A percentile compares a stretch with the other conserved stretches of the same genome.
phyloP scores from a whole-genome alignment of 2,888 invertebrate species.

The Spicauda simplicius region DNA sequence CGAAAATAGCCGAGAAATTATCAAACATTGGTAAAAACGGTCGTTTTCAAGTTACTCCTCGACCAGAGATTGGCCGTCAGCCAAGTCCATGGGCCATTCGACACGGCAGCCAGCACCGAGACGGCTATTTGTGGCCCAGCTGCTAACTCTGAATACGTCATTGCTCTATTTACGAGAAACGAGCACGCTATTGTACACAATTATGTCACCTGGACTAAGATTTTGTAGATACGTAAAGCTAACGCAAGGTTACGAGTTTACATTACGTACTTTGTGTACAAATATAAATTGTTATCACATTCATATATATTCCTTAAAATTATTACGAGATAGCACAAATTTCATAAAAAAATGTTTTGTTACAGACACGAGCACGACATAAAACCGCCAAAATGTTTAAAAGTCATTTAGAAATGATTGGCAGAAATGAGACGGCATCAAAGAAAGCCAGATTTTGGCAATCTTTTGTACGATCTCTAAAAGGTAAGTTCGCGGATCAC shows the following conservation, averaged over 20 bases:
- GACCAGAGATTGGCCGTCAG: constrained; percentile 62
- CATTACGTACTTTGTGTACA: constrained; percentile 38
- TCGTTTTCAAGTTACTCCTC: constrained; percentile 73
- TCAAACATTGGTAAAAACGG: constrained; percentile 79
- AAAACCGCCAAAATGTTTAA: constrained; percentile 92
- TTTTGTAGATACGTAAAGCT: constrained; percentile 49
- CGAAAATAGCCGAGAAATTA: constrained; percentile 75
- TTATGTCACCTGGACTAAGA: constrained; percentile 72
- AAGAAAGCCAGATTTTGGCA: constrained; percentile 98
- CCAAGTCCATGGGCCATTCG: constrained; percentile 75
- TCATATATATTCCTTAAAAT: constrained; percentile 8
- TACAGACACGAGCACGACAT: constrained; percentile 91
- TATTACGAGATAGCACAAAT: not conserved
- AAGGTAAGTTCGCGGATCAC: constrained; percentile 88
- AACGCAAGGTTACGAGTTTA: constrained; percentile 59
- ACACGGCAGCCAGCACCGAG: constrained; percentile 69
- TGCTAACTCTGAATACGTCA: constrained; percentile 75
- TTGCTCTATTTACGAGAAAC: constrained; percentile 77
- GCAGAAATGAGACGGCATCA: constrained; percentile 95
- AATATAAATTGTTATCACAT: not conserved
- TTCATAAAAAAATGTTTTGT: constrained; percentile 50
- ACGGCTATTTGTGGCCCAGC: constrained; percentile 75
- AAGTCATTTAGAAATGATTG: constrained; percentile 96
- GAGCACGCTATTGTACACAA: constrained; percentile 70
- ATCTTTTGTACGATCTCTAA: constrained; percentile 95